These are phyloP conservation scores for Brachystomella parvula DNA, from an alignment of 1,140 invertebrate genomes.

Conservation along the genomic window DNA sequence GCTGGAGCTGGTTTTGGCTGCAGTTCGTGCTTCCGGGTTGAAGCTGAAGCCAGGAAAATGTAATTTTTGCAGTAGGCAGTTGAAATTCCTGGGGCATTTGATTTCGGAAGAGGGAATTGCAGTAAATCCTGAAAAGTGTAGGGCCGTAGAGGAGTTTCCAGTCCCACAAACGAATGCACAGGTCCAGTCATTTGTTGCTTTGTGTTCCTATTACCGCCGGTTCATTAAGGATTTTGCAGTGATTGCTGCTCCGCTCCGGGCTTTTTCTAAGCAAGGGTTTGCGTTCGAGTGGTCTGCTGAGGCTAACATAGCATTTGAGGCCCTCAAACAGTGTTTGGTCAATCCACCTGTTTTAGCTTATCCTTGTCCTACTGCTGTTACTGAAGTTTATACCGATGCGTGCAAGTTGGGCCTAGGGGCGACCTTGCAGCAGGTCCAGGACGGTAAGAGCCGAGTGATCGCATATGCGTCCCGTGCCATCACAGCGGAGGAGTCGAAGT, in stretches of 20 bases:
- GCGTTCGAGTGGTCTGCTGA: conserved; percentile 17
- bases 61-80: not conserved
- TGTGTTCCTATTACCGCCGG: conserved; percentile 20
- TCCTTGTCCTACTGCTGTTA: not conserved
- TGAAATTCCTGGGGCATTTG: conserved; percentile 23
- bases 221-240: conserved; percentile 20
- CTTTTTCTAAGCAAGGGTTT: conserved; percentile 27
- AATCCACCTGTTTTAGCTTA: not conserved
- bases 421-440: not conserved
- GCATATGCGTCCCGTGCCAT: not conserved
- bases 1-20: conserved; percentile 11
- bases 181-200: conserved; percentile 20
- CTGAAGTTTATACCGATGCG: conserved; percentile 4
- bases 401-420: not conserved
- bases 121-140: conserved; percentile 14
- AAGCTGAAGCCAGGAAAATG: conserved; percentile 29
- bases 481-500: not conserved
- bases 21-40: not conserved
- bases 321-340: not conserved
- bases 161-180: not conserved
- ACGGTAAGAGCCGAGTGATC: not conserved
- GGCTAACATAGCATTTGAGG: conserved; percentile 2
- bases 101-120: conserved; percentile 17
- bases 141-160: not conserved
- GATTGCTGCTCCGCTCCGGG: conserved; percentile 21